Evolutionary conservation across 2,888 invertebrate genomes (phyloP), one percentile per base, ranked within the genome.

Genomic region (Nasonia oneida): DNA sequence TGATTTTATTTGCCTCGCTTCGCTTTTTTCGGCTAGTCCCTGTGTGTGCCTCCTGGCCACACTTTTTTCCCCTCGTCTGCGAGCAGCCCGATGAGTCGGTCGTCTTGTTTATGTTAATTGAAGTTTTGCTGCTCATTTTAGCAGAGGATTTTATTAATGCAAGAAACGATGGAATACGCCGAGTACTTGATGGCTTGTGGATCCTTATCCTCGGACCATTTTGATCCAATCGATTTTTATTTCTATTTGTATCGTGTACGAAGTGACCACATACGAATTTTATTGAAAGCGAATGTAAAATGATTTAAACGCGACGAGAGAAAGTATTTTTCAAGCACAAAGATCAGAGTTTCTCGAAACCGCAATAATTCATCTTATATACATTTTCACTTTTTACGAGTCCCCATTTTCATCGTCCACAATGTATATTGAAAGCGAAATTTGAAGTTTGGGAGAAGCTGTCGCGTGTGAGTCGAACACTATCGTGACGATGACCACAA

Each of bases 1-100:
- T 83, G 83, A 87, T 85, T 87, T 81, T 83, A 85, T 85, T 87
- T 85, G 84, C 33, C 57, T 81, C 85, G 85, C 76, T 50, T 77
- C 23, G 50, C 37, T 78, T 70, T 81, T 85, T 83, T 53, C 47
- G 12, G 70, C 23, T 33, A 33, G 23, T 61, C 61, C 64, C n/a
- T 71, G 67, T 70, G 70, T 15, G 50, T 47, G 37, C 39, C 23
- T 12, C 37, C 23, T 53, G 57, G 8, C n/a, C 33, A 6, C 33
- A 8, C 47, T 79, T 85, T 85, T 83, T 67, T n/a, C 73, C 37
- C 15, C n/a, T 2, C 14, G 6, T 42, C 42, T 70, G 29, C 29
- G 29, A n/a, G 18, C 37, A 10, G 14, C 37, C 37, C n/a, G 23
- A 67, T 70, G 64, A 64, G 42, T 53, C 29, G 37, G 14, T 42